Percentiles rank a stretch among this genome's conserved stretches.
phyloP scores from a whole-genome alignment of 2,113 vertebrate genomes.

The Amia ocellicauda region DNA sequence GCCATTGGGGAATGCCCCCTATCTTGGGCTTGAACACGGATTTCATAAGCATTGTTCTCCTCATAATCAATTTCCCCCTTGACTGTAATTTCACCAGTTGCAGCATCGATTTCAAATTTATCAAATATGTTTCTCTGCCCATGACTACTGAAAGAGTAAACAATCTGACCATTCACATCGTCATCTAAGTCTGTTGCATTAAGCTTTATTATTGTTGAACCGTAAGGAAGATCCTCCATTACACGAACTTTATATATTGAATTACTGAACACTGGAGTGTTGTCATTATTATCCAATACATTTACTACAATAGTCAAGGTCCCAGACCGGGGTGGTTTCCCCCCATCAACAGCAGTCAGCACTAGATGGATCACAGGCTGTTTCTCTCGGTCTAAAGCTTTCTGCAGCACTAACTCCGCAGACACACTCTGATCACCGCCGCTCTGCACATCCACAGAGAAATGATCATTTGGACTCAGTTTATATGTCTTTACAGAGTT shows the following conservation, averaged over 20 bases:
- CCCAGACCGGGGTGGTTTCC: slow-evolving; percentile 34
- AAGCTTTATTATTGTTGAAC: slow-evolving; percentile 37
- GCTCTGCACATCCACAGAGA: slow-evolving; percentile 37
- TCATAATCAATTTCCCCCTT: slow-evolving; percentile 56
- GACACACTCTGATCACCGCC: slow-evolving; percentile 49
- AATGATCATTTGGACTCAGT: slow-evolving; percentile 40
- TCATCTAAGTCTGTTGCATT: slow-evolving; percentile 55
- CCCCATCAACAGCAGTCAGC: slow-evolving; percentile 37
- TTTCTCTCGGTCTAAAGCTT: slow-evolving; percentile 50
- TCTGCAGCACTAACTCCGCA: slow-evolving; percentile 51
- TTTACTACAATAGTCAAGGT: slow-evolving; percentile 46
- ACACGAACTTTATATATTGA: slow-evolving; percentile 42
- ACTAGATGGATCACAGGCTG: slow-evolving; percentile 28
- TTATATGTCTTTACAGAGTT: slow-evolving; percentile 46
- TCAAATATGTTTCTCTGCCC: slow-evolving; percentile 19
- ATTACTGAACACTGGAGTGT: slow-evolving; percentile 53
- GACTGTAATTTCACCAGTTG: slow-evolving; percentile 18
- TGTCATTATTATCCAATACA: slow-evolving; percentile 60
- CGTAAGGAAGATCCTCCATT: slow-evolving; percentile 38
- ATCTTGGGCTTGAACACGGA: slow-evolving; percentile 51
- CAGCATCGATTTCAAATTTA: slow-evolving; percentile 25
- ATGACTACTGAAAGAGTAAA: slow-evolving; percentile 25
- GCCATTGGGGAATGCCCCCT: slow-evolving; percentile 31
- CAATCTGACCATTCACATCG: slow-evolving; percentile 44
- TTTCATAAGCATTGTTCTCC: slow-evolving; percentile 45